Conservation (phyloP, 2,113 vertebrate genomes). For the Rana temporaria region DNA sequence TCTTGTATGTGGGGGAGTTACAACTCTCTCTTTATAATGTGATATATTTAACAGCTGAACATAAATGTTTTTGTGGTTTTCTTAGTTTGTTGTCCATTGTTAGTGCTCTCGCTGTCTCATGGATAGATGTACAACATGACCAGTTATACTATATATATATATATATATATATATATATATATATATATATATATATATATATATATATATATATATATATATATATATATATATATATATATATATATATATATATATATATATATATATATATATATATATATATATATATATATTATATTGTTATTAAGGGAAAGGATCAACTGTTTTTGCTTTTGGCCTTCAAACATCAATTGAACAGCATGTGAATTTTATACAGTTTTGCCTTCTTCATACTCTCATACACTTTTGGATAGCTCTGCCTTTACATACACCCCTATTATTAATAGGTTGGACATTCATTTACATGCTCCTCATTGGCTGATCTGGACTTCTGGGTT, state of each 20-base stretch:
- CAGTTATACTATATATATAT: neutral
- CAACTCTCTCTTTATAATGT: slow-evolving; percentile 12
- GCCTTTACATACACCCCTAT: too few relatives aligned
- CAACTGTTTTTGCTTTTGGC: neutral
- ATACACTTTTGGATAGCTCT: too few relatives aligned
- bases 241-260: too few relatives aligned
- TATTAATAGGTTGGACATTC: too few relatives aligned
- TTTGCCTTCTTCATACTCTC: neutral
- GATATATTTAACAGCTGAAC: slow-evolving; percentile 31
- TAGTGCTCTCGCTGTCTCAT: neutral
- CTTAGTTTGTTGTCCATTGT: too few relatives aligned
- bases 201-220: too few relatives aligned
- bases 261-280: too few relatives aligned
- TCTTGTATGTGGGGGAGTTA: slow-evolving; percentile 17
- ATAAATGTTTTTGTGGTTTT: neutral
- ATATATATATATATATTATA: neutral
- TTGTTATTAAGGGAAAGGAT: neutral
- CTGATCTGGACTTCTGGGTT: too few relatives aligned
- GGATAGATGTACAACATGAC: neutral
- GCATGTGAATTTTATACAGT: neutral
- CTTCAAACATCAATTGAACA: neutral
- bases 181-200: too few relatives aligned
- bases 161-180: too few relatives aligned
- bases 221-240: too few relatives aligned
- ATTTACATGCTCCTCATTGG: too few relatives aligned